Evolutionary conservation across 2,797 vertebrate species (phyloP).

Genomic region (Phalanger gymnotis): DNA sequence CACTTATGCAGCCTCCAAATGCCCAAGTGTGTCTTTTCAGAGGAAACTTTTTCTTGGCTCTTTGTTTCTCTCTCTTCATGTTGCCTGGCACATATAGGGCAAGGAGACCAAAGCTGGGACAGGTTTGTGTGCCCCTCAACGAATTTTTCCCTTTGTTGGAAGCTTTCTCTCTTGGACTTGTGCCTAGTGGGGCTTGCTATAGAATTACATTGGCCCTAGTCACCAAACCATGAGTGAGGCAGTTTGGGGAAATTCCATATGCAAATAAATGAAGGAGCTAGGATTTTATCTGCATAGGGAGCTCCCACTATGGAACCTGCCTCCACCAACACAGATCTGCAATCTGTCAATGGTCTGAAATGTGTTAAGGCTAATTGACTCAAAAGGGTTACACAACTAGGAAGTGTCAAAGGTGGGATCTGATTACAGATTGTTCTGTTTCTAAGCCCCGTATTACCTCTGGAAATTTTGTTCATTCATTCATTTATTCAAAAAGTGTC

Average conservation of each 20-base stretch:
- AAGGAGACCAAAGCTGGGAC: conserved; percentile 29
- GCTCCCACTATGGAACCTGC: neutral
- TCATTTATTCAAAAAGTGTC: conserved; percentile 32
- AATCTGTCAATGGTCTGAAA: neutral
- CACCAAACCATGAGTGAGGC: neutral
- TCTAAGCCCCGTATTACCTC: neutral
- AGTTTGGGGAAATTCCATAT: neutral
- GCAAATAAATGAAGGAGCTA: neutral
- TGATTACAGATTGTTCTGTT: neutral
- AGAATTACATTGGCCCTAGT: conserved; percentile 14
- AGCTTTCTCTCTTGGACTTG: conserved; percentile 8
- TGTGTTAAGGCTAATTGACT: neutral
- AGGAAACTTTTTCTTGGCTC: conserved; percentile 2
- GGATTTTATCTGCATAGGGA: neutral
- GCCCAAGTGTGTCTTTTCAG: conserved; percentile 52
- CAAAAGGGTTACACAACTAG: neutral
- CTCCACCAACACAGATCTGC: neutral
- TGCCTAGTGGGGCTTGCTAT: neutral
- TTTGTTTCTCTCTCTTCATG: conserved; percentile 31
- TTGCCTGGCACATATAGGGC: conserved; percentile 9
- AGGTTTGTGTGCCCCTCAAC: neutral
- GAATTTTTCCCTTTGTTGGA: neutral
- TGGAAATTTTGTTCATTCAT: neutral
- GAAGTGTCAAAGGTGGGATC: neutral
- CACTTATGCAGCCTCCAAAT: conserved; percentile 4